Evolutionary conservation across 2,797 vertebrate genomes (phyloP), one percentile per base, ranked within the genome.

Genomic region (Cossypha polioptera): DNA sequence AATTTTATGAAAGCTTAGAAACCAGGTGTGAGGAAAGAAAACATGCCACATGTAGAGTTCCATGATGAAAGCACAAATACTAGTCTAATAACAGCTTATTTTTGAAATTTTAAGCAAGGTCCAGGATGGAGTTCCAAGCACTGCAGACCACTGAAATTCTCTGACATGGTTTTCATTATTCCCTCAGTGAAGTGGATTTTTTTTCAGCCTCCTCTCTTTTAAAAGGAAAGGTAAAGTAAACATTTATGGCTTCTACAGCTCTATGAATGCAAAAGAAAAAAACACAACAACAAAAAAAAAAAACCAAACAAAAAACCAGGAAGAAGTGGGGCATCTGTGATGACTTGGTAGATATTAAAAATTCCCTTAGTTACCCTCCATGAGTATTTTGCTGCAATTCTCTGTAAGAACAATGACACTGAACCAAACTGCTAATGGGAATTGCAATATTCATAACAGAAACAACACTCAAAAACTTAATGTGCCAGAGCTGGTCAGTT

Each of bases 401-500:
- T 54, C 57, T 65, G 16, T 78, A 75, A 78, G 62, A 91, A 94
- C 61, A 80, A 51, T 25, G 54, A 43, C 47, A 84, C 35, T 86
- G 67, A 94, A 77, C 24, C 69, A 90, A 84, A 51, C 13, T 54
- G n/a, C 36, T 67, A 83, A 73, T 43, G 72, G 31, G n/a, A 89
- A 75, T 67, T 73, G 48, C 58, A 48, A 53, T 17, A 71, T 45
- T 85, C 31, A 14, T 36, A 86, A 74, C 2, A 90, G 59, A 77
- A 87, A 89, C 57, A 94, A 85, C 42, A 61, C 33, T 90, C n/a
- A n/a, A 38, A 89, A 95, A 79, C 26, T 53, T 63, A 86, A 91
- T 74, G 72, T 77, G 62, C 67, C 92, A 77, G 53, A 88, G 81
- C n/a, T 6, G 35, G 84, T 66, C 67, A 50, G 67, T 65, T 94